A percentile compares a stretch with the other conserved stretches of the same genome.
These are phyloP conservation scores for Halisarca cf. caerulea DNA, from an alignment of 37 sponge, comb jelly and placozoan genomes.

Conservation along the genomic window DNA sequence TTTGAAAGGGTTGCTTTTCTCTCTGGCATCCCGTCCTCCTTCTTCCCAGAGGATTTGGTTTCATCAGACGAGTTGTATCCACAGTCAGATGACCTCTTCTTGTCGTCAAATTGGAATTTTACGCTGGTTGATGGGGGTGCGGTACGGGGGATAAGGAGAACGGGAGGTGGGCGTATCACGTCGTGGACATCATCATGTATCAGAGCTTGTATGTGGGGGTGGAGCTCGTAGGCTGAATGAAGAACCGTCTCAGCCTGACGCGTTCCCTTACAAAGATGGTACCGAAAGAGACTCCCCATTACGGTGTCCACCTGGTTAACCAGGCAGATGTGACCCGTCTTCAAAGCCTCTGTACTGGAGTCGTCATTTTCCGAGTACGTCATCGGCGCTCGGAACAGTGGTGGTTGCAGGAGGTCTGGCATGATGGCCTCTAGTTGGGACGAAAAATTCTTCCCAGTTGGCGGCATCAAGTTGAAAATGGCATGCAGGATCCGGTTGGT, in stretches of 20 bases:
- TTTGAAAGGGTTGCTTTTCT: not conserved
- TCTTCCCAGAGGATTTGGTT: not conserved
- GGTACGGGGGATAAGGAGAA: not conserved
- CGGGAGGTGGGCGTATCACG: slow-evolving; percentile 11
- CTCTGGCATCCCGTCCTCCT: not conserved
- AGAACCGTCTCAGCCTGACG: slow-evolving; percentile 2
- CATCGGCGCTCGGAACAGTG: not conserved
- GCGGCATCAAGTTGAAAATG: not conserved
- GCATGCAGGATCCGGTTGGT: slow-evolving; percentile 3
- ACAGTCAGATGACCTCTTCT: not conserved
- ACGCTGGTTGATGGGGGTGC: not conserved
- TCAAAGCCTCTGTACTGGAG: not conserved
- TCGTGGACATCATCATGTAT: not conserved
- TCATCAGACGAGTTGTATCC: not conserved
- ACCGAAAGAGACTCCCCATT: not conserved
- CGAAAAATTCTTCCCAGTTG: slow-evolving; percentile 4
- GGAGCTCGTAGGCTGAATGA: not conserved
- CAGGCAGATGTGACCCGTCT: not conserved
- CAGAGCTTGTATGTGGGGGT: not conserved
- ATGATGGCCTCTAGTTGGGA: not conserved
- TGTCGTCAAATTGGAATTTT: no score
- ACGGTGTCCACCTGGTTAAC: not conserved
- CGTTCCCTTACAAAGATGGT: slow-evolving; percentile 19
- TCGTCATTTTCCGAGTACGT: not conserved
- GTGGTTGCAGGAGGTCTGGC: not conserved